These are phyloP conservation scores for Conus canariensis DNA, from an alignment of 2,888 invertebrate species.

Conservation along the genomic window DNA sequence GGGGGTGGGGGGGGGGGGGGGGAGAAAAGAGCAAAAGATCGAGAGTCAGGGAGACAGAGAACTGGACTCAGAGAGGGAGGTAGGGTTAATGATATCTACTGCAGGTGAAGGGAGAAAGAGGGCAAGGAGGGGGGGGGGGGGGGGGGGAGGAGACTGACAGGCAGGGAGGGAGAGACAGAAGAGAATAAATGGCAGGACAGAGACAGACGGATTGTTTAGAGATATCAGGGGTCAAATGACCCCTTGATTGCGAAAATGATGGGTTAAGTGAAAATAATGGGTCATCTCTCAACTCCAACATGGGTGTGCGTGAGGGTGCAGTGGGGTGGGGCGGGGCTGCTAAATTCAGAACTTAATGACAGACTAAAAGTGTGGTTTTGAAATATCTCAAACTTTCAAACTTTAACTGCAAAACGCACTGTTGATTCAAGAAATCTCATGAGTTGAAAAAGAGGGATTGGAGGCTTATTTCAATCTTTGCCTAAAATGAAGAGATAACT, in stretches of 20 bases:
- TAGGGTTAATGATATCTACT: not conserved
- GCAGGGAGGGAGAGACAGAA: not conserved
- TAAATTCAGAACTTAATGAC: too few relatives aligned
- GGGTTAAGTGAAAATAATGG: too few relatives aligned
- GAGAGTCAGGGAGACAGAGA: slow-evolving; percentile 29
- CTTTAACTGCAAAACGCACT: not conserved
- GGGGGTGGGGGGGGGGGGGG: not conserved
- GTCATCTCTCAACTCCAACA: too few relatives aligned
- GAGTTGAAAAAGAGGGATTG: too few relatives aligned
- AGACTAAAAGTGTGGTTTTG: too few relatives aligned
- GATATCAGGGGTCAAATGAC: not conserved
- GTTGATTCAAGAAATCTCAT: too few relatives aligned
- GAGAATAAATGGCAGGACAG: not conserved
- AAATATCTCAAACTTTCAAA: not conserved
- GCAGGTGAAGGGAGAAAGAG: not conserved
- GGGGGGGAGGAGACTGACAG: not conserved
- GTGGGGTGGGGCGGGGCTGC: too few relatives aligned
- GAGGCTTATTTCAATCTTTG: too few relatives aligned
- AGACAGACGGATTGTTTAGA: not conserved
- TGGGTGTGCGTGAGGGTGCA: too few relatives aligned
- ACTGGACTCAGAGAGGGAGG: slow-evolving; percentile 9
- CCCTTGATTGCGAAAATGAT: too few relatives aligned
- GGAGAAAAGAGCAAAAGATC: not conserved
- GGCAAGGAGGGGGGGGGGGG: not conserved
- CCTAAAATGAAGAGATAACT: too few relatives aligned